Evolutionary conservation across 2,797 vertebrate genomes (phyloP).

Genomic region (Anas capensis): DNA sequence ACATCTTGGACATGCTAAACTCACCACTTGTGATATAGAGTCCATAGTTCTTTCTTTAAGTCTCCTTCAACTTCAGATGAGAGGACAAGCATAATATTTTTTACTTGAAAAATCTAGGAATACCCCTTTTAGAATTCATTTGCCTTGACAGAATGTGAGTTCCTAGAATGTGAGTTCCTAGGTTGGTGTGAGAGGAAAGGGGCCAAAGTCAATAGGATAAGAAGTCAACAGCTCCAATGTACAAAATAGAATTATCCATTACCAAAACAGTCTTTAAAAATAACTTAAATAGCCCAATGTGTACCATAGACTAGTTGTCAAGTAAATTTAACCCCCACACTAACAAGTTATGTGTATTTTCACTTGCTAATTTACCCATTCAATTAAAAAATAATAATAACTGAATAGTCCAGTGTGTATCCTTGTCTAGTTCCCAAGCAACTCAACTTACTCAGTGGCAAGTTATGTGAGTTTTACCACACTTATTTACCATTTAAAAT

Average conservation of each 20-base stretch:
- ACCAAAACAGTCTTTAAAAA: constrained; percentile 48
- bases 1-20: no score
- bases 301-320: not conserved
- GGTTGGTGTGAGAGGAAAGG: not conserved
- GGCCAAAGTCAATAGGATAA: constrained; percentile 69
- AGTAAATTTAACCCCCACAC: constrained; percentile 43
- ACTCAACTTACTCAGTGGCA: constrained; percentile 31
- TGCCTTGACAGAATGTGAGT: not conserved
- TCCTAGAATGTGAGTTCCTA: not conserved
- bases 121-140: not conserved
- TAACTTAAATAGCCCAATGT: constrained; percentile 50
- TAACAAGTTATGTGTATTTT: constrained; percentile 62
- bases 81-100: not conserved
- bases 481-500: constrained; percentile 64
- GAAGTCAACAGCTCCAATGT: constrained; percentile 47
- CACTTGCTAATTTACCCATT: constrained; percentile 65
- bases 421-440: constrained; percentile 28
- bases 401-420: constrained; percentile 5
- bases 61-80: not conserved
- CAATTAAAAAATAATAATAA: not conserved
- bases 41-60: not conserved
- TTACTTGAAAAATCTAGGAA: not conserved
- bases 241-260: constrained; percentile 34
- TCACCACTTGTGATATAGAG: no score
- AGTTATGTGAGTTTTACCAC: not conserved